Conservation (phyloP, 2,797 vertebrate species). For the Pangasius larnaudii region DNA sequence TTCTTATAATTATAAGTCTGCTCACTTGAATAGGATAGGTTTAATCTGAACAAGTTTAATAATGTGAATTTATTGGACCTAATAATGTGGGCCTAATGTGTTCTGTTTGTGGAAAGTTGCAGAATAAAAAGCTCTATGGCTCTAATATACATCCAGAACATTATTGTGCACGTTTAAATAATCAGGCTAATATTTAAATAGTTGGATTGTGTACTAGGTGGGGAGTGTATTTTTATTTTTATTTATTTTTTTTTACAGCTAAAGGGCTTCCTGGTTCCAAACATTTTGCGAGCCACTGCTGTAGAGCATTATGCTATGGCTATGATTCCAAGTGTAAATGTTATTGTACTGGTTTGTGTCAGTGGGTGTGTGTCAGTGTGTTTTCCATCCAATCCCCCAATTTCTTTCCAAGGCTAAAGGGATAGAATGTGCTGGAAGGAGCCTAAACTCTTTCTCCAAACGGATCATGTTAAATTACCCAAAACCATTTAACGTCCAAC, state of each 20-base stretch:
- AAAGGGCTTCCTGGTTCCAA: not conserved
- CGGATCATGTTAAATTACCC: slow-evolving; percentile 91
- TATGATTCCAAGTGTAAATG: slow-evolving; percentile 83
- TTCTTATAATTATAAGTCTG: not conserved
- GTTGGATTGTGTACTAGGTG: not conserved
- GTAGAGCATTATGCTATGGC: slow-evolving; percentile 73
- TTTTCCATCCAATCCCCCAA: slow-evolving; percentile 38
- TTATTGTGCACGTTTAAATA: not conserved
- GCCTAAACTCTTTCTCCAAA: slow-evolving; percentile 80
- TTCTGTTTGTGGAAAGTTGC: not conserved
- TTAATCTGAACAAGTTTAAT: not conserved
- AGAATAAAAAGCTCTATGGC: not conserved
- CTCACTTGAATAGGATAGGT: not conserved
- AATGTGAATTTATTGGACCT: too few species aligned
- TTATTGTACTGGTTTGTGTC: slow-evolving; percentile 72
- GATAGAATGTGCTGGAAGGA: slow-evolving; percentile 47
- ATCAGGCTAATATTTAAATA: not conserved
- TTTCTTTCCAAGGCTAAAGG: slow-evolving; percentile 40
- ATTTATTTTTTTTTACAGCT: not conserved
- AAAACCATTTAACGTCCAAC: slow-evolving; percentile 88
- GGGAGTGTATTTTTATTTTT: not conserved
- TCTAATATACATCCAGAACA: not conserved
- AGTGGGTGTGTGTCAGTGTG: slow-evolving; percentile 37
- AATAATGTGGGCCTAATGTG: not conserved
- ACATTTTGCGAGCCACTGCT: not conserved